phyloP scores from a whole-genome alignment of 2,797 vertebrate genomes.

The Cynodonichthys magdalenae region DNA sequence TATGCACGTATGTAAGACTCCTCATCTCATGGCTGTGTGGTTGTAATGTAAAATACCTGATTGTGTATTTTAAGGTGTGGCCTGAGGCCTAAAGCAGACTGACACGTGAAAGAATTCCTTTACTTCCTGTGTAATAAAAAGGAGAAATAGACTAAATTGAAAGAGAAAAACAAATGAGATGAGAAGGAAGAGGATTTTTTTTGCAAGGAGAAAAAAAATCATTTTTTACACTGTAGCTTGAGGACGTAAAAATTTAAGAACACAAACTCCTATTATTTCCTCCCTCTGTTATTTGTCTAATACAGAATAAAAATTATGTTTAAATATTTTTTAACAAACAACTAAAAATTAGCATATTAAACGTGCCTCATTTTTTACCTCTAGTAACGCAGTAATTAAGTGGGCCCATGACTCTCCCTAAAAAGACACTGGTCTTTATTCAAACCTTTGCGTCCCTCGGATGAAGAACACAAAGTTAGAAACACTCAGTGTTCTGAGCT shows the following conservation, averaged over 20 bases:
- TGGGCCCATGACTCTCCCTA: no score
- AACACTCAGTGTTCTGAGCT: no score
- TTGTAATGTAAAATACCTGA: slow-evolving; percentile 1
- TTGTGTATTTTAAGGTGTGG: slow-evolving; percentile 20
- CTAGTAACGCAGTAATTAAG: no score
- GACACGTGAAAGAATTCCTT: slow-evolving; percentile 42
- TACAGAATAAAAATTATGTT: no score
- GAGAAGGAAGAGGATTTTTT: slow-evolving; percentile 55
- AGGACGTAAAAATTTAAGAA: slow-evolving; percentile 59
- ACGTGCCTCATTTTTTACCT: no score
- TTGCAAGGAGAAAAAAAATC: slow-evolving; percentile 28
- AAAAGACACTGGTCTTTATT: no score
- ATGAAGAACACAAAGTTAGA: no score
- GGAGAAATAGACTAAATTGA: slow-evolving; percentile 21
- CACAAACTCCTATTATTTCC: slow-evolving; percentile 31
- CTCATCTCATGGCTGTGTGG: neutral
- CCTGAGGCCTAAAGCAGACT: slow-evolving; percentile 8
- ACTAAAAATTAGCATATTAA: no score
- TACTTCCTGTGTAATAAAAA: slow-evolving; percentile 9
- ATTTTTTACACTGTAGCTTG: slow-evolving; percentile 28
- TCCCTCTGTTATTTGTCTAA: no score
- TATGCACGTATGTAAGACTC: neutral
- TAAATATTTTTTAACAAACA: no score
- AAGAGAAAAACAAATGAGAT: slow-evolving; percentile 25
- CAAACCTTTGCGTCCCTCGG: no score